phyloP scores from a whole-genome alignment of 2,888 invertebrate genomes.

The Yponomeuta malinellus region DNA sequence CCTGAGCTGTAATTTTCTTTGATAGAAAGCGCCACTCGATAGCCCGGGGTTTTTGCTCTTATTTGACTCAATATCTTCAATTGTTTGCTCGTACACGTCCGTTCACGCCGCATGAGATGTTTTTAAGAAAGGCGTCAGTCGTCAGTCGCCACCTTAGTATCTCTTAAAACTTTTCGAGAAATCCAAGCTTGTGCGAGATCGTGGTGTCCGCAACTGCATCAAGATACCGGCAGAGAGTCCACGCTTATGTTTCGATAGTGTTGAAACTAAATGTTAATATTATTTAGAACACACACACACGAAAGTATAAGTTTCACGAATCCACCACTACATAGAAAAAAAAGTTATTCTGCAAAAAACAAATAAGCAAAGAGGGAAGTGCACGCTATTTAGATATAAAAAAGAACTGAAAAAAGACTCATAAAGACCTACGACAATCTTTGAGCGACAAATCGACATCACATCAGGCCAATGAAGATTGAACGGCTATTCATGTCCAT shows the following conservation, averaged over 20 bases:
- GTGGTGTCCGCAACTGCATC: too few species aligned
- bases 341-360: background rate
- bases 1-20: slow-evolving; percentile 63
- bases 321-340: too few species aligned
- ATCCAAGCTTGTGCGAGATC: too few species aligned
- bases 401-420: background rate
- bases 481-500: slow-evolving; percentile 57
- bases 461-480: slow-evolving; percentile 67
- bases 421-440: slow-evolving; percentile 60
- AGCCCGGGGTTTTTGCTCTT: slow-evolving; percentile 59
- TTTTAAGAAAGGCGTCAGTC: too few species aligned
- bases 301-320: too few species aligned
- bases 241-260: too few species aligned
- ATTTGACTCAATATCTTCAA: slow-evolving; percentile 59
- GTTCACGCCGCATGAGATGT: slow-evolving; percentile 20
- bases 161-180: too few species aligned
- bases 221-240: too few species aligned
- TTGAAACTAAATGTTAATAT: too few species aligned
- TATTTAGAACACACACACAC: too few species aligned
- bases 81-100: slow-evolving; percentile 38
- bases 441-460: slow-evolving; percentile 62
- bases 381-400: background rate
- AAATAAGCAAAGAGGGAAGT: background rate
- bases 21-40: slow-evolving; percentile 63
- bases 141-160: too few species aligned